Base-by-base conservation (phyloP, 1,140 invertebrate genomes). In the Planococcus citri region DNA sequence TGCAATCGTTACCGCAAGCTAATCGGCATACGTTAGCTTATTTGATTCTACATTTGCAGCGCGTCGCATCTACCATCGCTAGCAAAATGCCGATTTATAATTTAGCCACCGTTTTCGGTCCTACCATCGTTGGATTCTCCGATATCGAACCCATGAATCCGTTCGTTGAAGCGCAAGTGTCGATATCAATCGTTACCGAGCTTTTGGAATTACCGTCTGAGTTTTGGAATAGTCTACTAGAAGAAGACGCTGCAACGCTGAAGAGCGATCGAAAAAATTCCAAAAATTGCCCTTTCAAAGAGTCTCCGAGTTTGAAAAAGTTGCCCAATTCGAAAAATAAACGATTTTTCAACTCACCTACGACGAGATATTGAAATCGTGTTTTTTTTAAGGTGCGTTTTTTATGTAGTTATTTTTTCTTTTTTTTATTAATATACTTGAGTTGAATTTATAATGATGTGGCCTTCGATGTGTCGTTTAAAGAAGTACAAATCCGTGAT, bases 11-110 rank as follows among this genome's bases (percentile, higher is more conserved):
- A 38, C 93, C 94, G 3, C 84, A 85, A 69, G 85, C 92, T 0
- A 95, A 96, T 78, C 82, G 89, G 27, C 92, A 96, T 75, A 94
- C 92, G 0, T 77, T 96, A 24, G 91, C 92, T 1, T 95, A 87
- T 75, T 76, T 96, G 1, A 84, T 93, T 41, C 76, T 92, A 2
- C 94, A 96, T 80, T 83, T 95, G 51, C 88, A 92, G 78, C 85
- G 88, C 75, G 85, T 93, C 70, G 84, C 89, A 0, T 83, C 85
- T 72, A 82, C 82, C 71, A 80, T 82, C 0, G 86, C 87, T 27
- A 89, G 88, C 69, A 87, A 88, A 78, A 95, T 94, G 92, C 85
- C 87, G 0, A 79, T 85, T 12, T 79, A 78, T 25, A 93, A 92
- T 80, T 80, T 95, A 20, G 84, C 90, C 0, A 88, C 86, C 76